A percentile compares a stretch with the other conserved stretches of the same genome.
Evolutionary conservation across 2,113 vertebrate genomes (phyloP).

Genomic region (Cyrtonyx montezumae): DNA sequence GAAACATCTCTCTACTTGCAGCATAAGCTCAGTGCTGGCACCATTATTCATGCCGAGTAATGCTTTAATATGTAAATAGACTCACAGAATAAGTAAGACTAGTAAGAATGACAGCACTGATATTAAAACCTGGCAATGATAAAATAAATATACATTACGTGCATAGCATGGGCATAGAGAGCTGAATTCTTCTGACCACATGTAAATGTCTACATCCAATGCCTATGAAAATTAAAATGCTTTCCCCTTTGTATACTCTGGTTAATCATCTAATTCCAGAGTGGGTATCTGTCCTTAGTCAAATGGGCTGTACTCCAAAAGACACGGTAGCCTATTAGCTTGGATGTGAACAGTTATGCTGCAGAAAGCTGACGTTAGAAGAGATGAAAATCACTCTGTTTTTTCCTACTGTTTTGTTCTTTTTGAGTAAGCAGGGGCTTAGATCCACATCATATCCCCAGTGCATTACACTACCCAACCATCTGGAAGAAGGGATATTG

Average conservation of each 20-base stretch:
- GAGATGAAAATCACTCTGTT: background rate
- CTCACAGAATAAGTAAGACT: background rate
- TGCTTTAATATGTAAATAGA: slow-evolving; percentile 49
- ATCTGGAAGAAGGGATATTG: background rate
- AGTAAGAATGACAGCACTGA: slow-evolving; percentile 21
- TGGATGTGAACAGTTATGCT: background rate
- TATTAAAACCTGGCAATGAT: background rate
- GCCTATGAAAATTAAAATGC: background rate
- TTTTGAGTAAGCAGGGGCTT: background rate
- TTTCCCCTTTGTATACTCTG: background rate
- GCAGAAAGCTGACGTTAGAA: background rate
- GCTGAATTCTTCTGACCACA: background rate
- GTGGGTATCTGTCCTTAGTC: background rate
- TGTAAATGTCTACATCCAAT: background rate
- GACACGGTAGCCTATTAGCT: background rate
- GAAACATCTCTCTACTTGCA: slow-evolving; percentile 5
- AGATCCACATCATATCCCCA: background rate
- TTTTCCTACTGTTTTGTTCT: background rate
- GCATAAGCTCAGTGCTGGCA: slow-evolving; percentile 12
- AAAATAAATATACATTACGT: slow-evolving; percentile 4
- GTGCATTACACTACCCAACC: background rate
- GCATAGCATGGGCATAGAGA: background rate
- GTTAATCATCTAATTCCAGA: background rate
- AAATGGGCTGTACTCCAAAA: background rate
- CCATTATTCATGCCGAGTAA: slow-evolving; percentile 42